Evolutionary conservation across 2,888 invertebrate species (phyloP).

Genomic region (Diachrysia chrysitis): DNA sequence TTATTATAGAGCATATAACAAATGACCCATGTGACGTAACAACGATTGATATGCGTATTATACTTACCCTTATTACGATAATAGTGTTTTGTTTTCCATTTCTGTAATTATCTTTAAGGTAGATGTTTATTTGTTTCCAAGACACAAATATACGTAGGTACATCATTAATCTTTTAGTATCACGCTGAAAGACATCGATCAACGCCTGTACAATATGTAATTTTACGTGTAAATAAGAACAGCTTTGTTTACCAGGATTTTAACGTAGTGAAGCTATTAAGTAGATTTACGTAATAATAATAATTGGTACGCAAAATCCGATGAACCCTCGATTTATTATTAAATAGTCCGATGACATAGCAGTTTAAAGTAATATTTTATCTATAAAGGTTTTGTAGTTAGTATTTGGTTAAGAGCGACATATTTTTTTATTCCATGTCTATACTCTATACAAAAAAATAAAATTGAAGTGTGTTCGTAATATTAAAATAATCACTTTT

Average conservation of each 20-base stretch:
- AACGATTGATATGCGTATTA: conserved; percentile 22
- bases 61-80: conserved; percentile 21
- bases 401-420: too few relatives aligned
- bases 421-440: too few relatives aligned
- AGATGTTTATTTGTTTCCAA: conserved; percentile 3
- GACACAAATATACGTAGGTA: conserved; percentile 14
- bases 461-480: too few relatives aligned
- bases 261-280: too few relatives aligned
- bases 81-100: conserved; percentile 16
- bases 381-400: too few relatives aligned
- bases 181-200: conserved; percentile 42
- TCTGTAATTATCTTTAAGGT: conserved; percentile 22
- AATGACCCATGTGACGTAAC: conserved; percentile 17
- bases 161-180: conserved; percentile 42
- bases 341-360: too few relatives aligned
- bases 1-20: neutral
- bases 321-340: too few relatives aligned
- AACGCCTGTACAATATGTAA: conserved; percentile 36
- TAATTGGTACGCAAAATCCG: too few relatives aligned
- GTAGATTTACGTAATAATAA: too few relatives aligned
- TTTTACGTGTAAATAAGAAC: neutral
- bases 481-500: too few relatives aligned
- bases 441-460: too few relatives aligned
- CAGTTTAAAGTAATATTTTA: too few relatives aligned
- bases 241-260: conserved; percentile 19